Conservation (phyloP, 2,888 invertebrate genomes). For the Protonemura montana region DNA sequence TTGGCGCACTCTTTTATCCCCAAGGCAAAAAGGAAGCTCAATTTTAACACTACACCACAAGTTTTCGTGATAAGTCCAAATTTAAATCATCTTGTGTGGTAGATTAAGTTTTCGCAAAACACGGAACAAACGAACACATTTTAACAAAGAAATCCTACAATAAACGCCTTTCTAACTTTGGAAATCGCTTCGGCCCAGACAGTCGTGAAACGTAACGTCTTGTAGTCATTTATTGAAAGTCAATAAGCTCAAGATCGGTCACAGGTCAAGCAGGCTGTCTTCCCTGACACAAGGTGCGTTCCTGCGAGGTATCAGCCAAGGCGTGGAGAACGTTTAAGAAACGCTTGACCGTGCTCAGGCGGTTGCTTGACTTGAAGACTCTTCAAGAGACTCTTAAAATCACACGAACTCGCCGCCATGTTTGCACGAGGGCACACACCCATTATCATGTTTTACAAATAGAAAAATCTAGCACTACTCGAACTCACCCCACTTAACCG, state of each 20-base stretch:
- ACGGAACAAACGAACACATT: not conserved
- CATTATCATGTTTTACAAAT: constrained; percentile 33
- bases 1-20: not conserved
- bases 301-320: not conserved
- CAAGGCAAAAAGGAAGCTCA: not conserved
- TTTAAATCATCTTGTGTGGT: not conserved
- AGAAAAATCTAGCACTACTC: not conserved
- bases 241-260: not conserved
- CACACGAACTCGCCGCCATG: constrained; percentile 22
- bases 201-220: not conserved
- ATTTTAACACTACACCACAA: not conserved
- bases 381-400: constrained; percentile 8
- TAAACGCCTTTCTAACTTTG: no score
- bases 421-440: constrained; percentile 23
- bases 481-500: not conserved
- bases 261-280: not conserved
- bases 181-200: not conserved
- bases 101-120: not conserved
- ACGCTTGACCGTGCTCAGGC: constrained; percentile 24
- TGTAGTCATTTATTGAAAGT: not conserved
- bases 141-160: not conserved
- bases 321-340: constrained; percentile 14
- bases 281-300: not conserved
- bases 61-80: not conserved
- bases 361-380: constrained; percentile 14